A percentile compares a stretch with the other conserved stretches of the same genome.
Evolutionary conservation across 1,140 invertebrate genomes (phyloP).

Genomic region (Camponotus floridanus): DNA sequence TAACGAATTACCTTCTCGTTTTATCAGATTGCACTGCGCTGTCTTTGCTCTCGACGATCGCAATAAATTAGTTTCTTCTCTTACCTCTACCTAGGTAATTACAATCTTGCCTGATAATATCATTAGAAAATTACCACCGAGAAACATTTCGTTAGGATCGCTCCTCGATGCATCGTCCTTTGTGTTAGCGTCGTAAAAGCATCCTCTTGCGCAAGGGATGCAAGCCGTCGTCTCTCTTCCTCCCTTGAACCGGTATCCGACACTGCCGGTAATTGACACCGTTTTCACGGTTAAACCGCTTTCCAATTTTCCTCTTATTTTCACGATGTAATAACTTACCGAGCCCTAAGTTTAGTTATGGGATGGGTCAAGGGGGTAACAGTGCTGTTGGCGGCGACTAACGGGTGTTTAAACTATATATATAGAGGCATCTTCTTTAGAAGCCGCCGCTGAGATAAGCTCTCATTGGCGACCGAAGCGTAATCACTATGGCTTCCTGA

Average conservation of each 20-base stretch:
- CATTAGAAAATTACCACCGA: slow-evolving; percentile 41
- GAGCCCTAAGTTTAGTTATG: slow-evolving; percentile 54
- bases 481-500: slow-evolving; percentile 74
- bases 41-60: slow-evolving; percentile 15
- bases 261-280: slow-evolving; percentile 70
- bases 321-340: slow-evolving; percentile 73
- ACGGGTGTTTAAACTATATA: slow-evolving; percentile 46
- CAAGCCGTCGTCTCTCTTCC: not conserved
- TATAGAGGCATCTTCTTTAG: slow-evolving; percentile 68
- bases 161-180: slow-evolving; percentile 6
- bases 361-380: slow-evolving; percentile 36
- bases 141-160: slow-evolving; percentile 21
- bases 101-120: slow-evolving; percentile 27
- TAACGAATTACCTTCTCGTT: slow-evolving; percentile 49
- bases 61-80: slow-evolving; percentile 56
- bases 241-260: slow-evolving; percentile 32
- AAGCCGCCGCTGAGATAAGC: slow-evolving; percentile 69
- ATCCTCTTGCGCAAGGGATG: not conserved
- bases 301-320: slow-evolving; percentile 78
- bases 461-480: slow-evolving; percentile 75
- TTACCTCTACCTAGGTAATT: slow-evolving; percentile 25
- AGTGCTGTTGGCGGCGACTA: slow-evolving; percentile 49
- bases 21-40: slow-evolving; percentile 43
- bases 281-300: slow-evolving; percentile 72
- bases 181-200: slow-evolving; percentile 40